Conservation (phyloP, 2,797 vertebrate species). For the Gallinago solitaria region DNA sequence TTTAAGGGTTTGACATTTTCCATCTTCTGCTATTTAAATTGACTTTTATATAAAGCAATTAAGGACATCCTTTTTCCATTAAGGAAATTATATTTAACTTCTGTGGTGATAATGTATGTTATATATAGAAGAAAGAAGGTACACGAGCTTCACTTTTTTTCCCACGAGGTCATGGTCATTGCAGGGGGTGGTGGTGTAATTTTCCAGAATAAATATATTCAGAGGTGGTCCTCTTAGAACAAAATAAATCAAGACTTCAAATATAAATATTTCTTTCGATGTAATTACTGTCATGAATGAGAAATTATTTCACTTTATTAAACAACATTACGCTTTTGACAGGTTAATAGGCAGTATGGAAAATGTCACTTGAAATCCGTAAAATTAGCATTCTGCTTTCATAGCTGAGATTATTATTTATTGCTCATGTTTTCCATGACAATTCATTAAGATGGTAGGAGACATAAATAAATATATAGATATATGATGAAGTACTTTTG, state of each 20-base stretch:
- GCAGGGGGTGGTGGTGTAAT: not conserved
- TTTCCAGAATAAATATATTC: constrained; percentile 16
- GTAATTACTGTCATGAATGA: not conserved
- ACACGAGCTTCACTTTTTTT: not conserved
- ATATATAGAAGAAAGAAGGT: constrained; percentile 12
- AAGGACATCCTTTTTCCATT: constrained; percentile 58
- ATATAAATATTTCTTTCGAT: constrained; percentile 1
- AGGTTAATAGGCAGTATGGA: constrained; percentile 5
- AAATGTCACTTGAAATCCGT: not conserved
- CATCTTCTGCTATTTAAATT: constrained; percentile 54
- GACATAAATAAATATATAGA: constrained; percentile 29
- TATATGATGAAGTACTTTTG: not conserved
- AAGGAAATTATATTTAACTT: constrained; percentile 62
- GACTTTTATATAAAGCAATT: constrained; percentile 58
- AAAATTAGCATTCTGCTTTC: not conserved
- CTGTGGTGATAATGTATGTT: constrained; percentile 43
- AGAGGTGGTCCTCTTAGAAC: not conserved
- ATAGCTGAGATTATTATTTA: not conserved
- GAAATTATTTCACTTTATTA: not conserved
- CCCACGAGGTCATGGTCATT: not conserved
- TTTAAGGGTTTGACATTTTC: constrained; percentile 54
- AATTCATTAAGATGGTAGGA: constrained; percentile 17
- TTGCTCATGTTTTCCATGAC: constrained; percentile 34
- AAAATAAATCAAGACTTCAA: not conserved
- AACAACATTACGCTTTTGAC: not conserved